Percentiles rank a stretch among this genome's conserved stretches.
Conservation (phyloP, 1,140 invertebrate species). For the Neodiprion pinetum region DNA sequence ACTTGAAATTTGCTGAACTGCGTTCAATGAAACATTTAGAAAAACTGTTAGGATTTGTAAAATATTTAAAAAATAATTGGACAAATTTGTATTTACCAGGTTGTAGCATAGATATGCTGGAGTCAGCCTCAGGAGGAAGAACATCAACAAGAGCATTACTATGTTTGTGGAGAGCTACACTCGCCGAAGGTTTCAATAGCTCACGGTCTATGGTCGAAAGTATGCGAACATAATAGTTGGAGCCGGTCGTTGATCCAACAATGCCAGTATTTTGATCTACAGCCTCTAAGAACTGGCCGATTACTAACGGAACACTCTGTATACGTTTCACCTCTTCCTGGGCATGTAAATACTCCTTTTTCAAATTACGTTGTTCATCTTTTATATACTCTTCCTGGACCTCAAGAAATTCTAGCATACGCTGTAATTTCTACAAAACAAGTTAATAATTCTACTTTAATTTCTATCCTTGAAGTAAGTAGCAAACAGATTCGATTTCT, state of each 20-base stretch:
- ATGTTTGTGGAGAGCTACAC: constrained; percentile 97
- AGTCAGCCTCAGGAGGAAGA: constrained; percentile 97
- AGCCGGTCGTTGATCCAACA: constrained; percentile 80
- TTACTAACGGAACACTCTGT: constrained; percentile 96
- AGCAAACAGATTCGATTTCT: constrained; percentile 7
- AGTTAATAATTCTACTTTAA: constrained; percentile 14
- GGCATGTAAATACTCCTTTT: constrained; percentile 97
- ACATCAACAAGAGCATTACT: constrained; percentile 98
- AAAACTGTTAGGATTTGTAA: constrained; percentile 15
- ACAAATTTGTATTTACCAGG: constrained; percentile 67
- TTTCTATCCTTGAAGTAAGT: no score
- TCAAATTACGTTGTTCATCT: constrained; percentile 96
- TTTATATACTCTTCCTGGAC: constrained; percentile 99
- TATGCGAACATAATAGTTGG: constrained; percentile 98
- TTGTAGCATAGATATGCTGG: constrained; percentile 95
- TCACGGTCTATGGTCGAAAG: constrained; percentile 96
- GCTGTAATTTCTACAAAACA: constrained; percentile 84
- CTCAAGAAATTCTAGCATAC: constrained; percentile 94
- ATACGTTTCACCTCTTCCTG: constrained; percentile 98
- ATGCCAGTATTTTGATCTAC: constrained; percentile 99
- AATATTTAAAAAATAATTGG: background rate
- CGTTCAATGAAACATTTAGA: no score
- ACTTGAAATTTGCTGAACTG: no score
- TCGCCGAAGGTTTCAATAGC: constrained; percentile 92
- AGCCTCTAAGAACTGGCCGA: constrained; percentile 97